A percentile compares a stretch with the other conserved stretches of the same genome.
phyloP scores from a whole-genome alignment of 1,140 invertebrate species.

The Pseudomyrmex cubaensis region DNA sequence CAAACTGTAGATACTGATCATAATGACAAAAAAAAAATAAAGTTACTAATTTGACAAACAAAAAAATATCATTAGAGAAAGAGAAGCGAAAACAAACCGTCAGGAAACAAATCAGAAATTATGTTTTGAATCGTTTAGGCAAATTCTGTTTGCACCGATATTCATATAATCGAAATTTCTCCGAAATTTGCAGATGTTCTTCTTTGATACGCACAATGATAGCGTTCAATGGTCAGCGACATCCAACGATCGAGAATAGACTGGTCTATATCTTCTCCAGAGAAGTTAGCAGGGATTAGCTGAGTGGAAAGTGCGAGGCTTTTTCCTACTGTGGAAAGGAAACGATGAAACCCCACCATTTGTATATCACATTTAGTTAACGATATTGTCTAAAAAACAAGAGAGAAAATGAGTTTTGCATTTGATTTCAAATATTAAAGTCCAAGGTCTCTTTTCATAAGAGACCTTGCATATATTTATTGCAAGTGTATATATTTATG shows the following conservation, averaged over 20 bases:
- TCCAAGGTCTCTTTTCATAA: too few species aligned
- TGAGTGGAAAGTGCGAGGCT: conserved; percentile 68
- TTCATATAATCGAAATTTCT: background rate
- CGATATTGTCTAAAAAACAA: background rate
- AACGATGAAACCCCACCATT: conserved; percentile 20
- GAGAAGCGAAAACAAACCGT: too few species aligned
- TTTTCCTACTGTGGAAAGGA: conserved; percentile 35
- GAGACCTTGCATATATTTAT: too few species aligned
- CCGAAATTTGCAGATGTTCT: background rate
- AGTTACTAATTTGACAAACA: too few species aligned
- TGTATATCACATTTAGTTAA: background rate
- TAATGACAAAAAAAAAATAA: background rate
- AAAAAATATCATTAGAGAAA: too few species aligned
- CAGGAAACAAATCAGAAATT: background rate
- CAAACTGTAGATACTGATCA: background rate
- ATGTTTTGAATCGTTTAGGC: background rate
- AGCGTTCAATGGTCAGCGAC: conserved; percentile 28
- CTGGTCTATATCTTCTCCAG: conserved; percentile 53
- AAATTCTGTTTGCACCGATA: background rate
- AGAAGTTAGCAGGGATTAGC: conserved; percentile 66
- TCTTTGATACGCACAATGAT: background rate
- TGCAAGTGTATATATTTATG: too few species aligned
- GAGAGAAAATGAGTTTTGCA: too few species aligned
- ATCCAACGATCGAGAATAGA: conserved; percentile 70
- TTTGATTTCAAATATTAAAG: too few species aligned